Evolutionary conservation across 2,113 vertebrate genomes (phyloP).

Genomic region (Gadus chalcogrammus): DNA sequence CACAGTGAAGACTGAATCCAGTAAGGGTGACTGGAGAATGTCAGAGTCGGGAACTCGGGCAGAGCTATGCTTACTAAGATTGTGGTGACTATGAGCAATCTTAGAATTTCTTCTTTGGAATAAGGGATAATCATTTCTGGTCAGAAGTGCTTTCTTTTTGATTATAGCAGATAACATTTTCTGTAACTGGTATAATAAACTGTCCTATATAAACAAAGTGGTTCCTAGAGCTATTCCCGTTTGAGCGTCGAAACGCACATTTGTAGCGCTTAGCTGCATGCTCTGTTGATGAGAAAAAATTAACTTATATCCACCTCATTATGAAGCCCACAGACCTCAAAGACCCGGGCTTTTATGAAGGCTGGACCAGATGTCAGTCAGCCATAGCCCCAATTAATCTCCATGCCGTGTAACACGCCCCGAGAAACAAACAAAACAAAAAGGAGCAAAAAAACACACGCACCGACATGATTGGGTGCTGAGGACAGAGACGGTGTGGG

Average conservation of each 20-base stretch:
- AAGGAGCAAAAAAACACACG: slow-evolving; percentile 25
- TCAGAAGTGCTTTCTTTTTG: too few relatives aligned
- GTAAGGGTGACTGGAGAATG: not conserved
- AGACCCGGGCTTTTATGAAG: slow-evolving; percentile 71
- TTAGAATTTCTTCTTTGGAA: too few relatives aligned
- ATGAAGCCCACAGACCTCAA: slow-evolving; percentile 73
- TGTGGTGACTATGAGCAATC: too few relatives aligned
- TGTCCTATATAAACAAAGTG: slow-evolving; percentile 15
- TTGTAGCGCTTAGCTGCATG: slow-evolving; percentile 69
- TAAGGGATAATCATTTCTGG: too few relatives aligned
- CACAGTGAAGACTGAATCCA: too few relatives aligned
- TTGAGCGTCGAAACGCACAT: slow-evolving; percentile 40
- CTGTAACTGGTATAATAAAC: too few relatives aligned
- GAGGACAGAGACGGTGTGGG: slow-evolving; percentile 57
- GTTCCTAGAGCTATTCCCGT: slow-evolving; percentile 15
- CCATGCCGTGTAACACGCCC: slow-evolving; percentile 67
- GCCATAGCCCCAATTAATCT: slow-evolving; percentile 84
- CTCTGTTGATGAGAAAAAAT: slow-evolving; percentile 85
- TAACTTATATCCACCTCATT: slow-evolving; percentile 90
- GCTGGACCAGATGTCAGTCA: slow-evolving; percentile 72
- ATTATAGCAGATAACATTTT: too few relatives aligned
- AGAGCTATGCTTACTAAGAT: slow-evolving; percentile 26
- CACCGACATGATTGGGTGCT: slow-evolving; percentile 55
- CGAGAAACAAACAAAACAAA: slow-evolving; percentile 48
- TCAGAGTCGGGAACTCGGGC: slow-evolving; percentile 3